Evolutionary conservation across 2,797 vertebrate species (phyloP).

Genomic region (Capromys pilorides): DNA sequence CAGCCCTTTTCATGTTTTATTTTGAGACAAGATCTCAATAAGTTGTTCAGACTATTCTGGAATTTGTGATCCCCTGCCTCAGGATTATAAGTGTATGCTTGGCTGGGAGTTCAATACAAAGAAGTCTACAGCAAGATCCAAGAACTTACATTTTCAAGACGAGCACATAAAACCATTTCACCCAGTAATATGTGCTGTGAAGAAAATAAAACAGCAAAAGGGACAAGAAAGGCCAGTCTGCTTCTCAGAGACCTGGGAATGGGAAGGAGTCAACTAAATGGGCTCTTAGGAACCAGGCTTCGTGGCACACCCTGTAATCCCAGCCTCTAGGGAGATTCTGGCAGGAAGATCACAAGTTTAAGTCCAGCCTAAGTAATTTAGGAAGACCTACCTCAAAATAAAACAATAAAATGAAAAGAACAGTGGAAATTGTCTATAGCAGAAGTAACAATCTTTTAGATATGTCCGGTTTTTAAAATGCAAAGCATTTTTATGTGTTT

Average conservation of each 20-base stretch:
- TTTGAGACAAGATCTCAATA: not conserved
- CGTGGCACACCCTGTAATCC: not conserved
- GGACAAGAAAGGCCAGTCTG: not conserved
- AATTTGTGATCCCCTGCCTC: not conserved
- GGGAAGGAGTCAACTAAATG: not conserved
- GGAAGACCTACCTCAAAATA: not conserved
- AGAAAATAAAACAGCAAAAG: not conserved
- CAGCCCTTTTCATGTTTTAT: not conserved
- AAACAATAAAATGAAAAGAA: not conserved
- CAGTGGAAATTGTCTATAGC: not conserved
- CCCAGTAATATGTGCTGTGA: not conserved
- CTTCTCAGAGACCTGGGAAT: not conserved
- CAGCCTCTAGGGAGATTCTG: not conserved
- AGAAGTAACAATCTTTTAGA: not conserved
- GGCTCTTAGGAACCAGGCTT: not conserved
- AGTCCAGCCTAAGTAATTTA: not conserved
- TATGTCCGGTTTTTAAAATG: not conserved
- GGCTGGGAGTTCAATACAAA: not conserved
- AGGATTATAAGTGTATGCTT: not conserved
- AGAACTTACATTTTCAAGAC: constrained; percentile 38
- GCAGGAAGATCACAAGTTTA: not conserved
- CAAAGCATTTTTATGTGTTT: not conserved
- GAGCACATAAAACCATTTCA: constrained; percentile 13
- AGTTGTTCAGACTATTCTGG: not conserved
- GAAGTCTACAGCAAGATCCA: not conserved